These are phyloP conservation scores for Pelodytes ibericus DNA, from an alignment of 2,797 vertebrate genomes.

Conservation along the genomic window DNA sequence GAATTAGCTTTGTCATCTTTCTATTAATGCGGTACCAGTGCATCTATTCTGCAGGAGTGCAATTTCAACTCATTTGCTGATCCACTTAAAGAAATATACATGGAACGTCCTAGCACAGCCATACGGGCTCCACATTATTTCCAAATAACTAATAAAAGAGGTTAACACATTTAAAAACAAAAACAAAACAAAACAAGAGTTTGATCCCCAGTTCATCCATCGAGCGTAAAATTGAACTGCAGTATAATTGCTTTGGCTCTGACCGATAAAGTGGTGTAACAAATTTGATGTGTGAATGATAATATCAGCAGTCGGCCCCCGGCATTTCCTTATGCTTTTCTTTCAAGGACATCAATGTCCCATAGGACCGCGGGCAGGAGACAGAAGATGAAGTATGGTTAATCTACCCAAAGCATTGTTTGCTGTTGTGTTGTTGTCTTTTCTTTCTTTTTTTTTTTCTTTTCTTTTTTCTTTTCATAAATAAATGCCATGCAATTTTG, in stretches of 20 bases:
- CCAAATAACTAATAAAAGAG: constrained; percentile 76
- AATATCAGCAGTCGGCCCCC: constrained; percentile 84
- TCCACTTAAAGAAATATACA: background rate
- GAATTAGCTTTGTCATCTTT: background rate
- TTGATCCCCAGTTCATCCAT: constrained; percentile 88
- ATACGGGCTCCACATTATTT: constrained; percentile 60
- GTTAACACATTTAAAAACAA: constrained; percentile 69
- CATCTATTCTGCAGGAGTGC: background rate
- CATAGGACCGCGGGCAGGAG: constrained; percentile 77
- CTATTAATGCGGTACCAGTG: background rate
- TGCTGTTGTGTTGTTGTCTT: constrained; percentile 27
- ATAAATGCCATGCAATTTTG: constrained; percentile 54
- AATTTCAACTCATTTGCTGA: background rate
- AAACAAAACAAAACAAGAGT: constrained; percentile 72
- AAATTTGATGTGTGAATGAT: constrained; percentile 92
- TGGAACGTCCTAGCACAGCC: background rate
- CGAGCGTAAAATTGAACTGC: constrained; percentile 89
- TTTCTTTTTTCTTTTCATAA: constrained; percentile 32
- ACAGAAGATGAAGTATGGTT: constrained; percentile 74
- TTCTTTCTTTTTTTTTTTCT: constrained; percentile 30
- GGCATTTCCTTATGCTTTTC: constrained; percentile 79
- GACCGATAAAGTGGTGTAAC: constrained; percentile 93
- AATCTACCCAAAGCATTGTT: constrained; percentile 68
- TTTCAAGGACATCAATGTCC: constrained; percentile 83
- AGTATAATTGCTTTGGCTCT: constrained; percentile 93